phyloP scores from a whole-genome alignment of 92 coral and sea anemone genomes.

The Umimayanthus kanabou region DNA sequence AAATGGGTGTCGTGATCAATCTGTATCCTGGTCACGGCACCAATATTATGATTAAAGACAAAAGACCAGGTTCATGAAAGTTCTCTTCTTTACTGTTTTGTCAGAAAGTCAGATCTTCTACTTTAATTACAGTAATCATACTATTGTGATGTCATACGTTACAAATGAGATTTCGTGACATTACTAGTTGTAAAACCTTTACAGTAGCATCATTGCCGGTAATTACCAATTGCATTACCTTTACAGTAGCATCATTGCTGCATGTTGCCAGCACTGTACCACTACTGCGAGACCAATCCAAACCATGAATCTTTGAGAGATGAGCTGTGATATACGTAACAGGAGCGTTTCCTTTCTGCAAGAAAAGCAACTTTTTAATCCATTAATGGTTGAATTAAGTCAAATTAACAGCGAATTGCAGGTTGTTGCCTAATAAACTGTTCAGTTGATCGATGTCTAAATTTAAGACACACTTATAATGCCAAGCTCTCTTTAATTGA shows the following conservation, averaged over 20 bases:
- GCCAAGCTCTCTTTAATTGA: background rate
- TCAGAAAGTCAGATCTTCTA: too few relatives aligned
- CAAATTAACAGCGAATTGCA: background rate
- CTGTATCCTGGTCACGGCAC: constrained; percentile 31
- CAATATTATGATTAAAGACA: background rate
- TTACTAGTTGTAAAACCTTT: constrained; percentile 62
- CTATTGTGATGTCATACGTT: too few relatives aligned
- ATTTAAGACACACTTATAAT: background rate
- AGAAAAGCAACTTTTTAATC: background rate
- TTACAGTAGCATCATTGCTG: constrained; percentile 93
- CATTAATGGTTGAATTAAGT: too few relatives aligned
- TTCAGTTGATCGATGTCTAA: background rate
- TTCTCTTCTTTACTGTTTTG: background rate
- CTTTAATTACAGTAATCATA: too few relatives aligned
- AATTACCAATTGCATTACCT: constrained; percentile 53
- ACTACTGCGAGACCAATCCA: constrained; percentile 92
- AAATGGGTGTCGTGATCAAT: constrained; percentile 44
- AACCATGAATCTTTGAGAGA: constrained; percentile 89
- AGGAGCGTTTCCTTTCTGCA: constrained; percentile 93
- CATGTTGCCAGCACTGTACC: constrained; percentile 90
- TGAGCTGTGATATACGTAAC: constrained; percentile 95
- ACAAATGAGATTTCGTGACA: background rate
- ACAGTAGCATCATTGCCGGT: constrained; percentile 78
- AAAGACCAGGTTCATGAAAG: background rate
- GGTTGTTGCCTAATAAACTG: background rate